Base-by-base conservation (phyloP, 2,113 vertebrate genomes). In the Mustela lutreola region DNA sequence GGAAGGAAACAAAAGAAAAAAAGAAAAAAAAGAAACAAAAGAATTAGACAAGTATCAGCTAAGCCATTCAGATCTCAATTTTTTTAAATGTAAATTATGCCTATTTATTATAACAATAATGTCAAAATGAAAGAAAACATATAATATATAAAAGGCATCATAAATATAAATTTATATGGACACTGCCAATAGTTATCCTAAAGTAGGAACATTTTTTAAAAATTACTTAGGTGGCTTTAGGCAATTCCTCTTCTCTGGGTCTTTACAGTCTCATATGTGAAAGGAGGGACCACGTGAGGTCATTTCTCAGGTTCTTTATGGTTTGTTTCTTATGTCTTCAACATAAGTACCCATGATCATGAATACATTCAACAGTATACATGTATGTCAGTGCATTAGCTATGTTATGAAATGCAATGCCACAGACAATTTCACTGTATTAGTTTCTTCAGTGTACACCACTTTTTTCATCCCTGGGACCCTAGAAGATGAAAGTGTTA, bases 401-500 rank as follows among this genome's bases (percentile, higher is more conserved):
- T 82, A 28, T 80, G 26, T 26, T 76, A 31, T 56, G 6, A 80
- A 84, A 88, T 65, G 21, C 33, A 87, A 87, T 42, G 19, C 28
- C 36, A 63, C 33, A 36, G 71, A 80, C 31, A 75, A 76, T 60
- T 21, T 80, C 11, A 62, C 10, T 76, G 31, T 81, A 75, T 86
- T 89, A 58, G 14, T 79, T 97, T 92, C 89, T 15, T 26, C 73
- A 89, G 60, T 11, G 48, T 56, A 14, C 3, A 65, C 36, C 33
- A 76, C 26, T 67, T 92, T 94, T 96, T 97, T 67, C 48, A 90
- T 78, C 36, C 45, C 19, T 73, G 28, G 79, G 28, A 63, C n/a
- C n/a, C 53, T 91, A 85, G 75, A 93, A 84, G 53, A 95, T 95
- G 28, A 95, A 94, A 95, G 62, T 75, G 11, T 45, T 85, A 71